Evolutionary conservation across 1,140 invertebrate species (phyloP).

Genomic region (Mycetomoellerius zeteki): DNA sequence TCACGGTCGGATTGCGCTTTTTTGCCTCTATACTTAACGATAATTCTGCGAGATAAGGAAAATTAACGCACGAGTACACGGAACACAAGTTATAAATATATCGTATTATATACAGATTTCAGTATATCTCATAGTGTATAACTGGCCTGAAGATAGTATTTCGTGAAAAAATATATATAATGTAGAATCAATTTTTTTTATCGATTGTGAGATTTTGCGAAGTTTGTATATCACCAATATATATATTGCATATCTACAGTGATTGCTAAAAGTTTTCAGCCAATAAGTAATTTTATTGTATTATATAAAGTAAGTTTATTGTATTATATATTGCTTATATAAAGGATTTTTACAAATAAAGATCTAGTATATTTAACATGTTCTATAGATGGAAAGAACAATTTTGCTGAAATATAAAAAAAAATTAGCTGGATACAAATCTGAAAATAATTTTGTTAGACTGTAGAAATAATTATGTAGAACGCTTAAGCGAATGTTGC

Average conservation of each 20-base stretch:
- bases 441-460: too few relatives aligned
- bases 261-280: too few relatives aligned
- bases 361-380: too few relatives aligned
- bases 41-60: slow-evolving; percentile 6
- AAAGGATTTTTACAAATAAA: too few relatives aligned
- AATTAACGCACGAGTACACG: background rate
- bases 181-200: background rate
- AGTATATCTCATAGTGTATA: background rate
- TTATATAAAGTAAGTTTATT: too few relatives aligned
- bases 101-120: background rate
- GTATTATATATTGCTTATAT: too few relatives aligned
- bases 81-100: slow-evolving; percentile 8
- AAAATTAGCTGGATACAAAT: too few relatives aligned
- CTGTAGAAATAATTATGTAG: too few relatives aligned
- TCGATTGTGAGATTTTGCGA: background rate
- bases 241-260: background rate
- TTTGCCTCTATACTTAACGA: background rate
- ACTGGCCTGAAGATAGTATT: background rate
- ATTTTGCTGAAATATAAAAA: too few relatives aligned
- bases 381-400: too few relatives aligned
- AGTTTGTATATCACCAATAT: slow-evolving; percentile 11
- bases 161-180: background rate
- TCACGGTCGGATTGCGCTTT: slow-evolving; percentile 6
- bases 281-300: too few relatives aligned
- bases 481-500: too few relatives aligned